Conservation (phyloP, 2,888 invertebrate species). For the Artemia sp. region DNA sequence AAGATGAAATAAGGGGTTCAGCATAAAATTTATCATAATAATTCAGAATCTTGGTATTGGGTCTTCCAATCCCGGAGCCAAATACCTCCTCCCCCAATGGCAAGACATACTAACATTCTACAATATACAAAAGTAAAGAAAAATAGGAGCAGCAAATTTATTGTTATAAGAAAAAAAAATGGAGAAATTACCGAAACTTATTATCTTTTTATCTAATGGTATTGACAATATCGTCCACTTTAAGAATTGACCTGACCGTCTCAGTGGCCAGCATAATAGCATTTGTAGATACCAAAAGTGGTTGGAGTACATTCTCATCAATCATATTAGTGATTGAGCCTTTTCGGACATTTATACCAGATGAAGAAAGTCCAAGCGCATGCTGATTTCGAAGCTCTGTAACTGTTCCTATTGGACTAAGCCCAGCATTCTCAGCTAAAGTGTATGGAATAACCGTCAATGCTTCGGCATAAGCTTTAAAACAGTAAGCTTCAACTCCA, state of each 20-base stretch:
- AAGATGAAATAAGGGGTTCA: no score
- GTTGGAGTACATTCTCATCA: slow-evolving; percentile 93
- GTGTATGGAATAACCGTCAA: slow-evolving; percentile 84
- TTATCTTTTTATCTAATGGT: background rate
- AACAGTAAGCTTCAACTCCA: slow-evolving; percentile 85
- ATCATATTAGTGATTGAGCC: slow-evolving; percentile 91
- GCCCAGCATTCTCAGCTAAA: slow-evolving; percentile 75
- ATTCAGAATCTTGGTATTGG: no score
- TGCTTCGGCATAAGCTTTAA: slow-evolving; percentile 79
- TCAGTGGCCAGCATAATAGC: slow-evolving; percentile 87
- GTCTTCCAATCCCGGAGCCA: no score
- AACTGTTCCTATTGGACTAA: slow-evolving; percentile 85
- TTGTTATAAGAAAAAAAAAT: no score
- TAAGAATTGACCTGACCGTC: slow-evolving; percentile 90
- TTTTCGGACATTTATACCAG: slow-evolving; percentile 91
- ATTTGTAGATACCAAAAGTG: slow-evolving; percentile 80
- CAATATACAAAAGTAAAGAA: no score
- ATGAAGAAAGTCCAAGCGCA: slow-evolving; percentile 62
- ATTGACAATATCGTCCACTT: slow-evolving; percentile 96
- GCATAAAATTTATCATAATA: no score
- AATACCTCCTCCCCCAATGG: no score
- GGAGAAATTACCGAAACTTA: no score
- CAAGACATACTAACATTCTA: no score
- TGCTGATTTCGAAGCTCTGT: slow-evolving; percentile 89
- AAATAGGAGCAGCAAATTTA: no score